Evolutionary conservation across 2,797 vertebrate genomes (phyloP).

Genomic region (Hippopotamyrus pictus): DNA sequence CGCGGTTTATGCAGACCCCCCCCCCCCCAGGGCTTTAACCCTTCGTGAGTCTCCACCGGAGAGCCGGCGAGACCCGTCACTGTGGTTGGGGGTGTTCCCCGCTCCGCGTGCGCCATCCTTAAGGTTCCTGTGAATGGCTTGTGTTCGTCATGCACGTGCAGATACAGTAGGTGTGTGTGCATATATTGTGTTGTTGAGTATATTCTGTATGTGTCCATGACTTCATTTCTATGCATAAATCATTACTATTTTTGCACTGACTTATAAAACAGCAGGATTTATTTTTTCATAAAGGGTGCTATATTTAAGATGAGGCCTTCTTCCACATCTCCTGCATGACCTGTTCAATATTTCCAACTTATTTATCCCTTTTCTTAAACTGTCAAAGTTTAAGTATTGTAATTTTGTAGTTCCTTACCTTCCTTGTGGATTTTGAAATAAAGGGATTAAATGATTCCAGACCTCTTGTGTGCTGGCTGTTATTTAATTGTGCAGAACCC

Average conservation of each 20-base stretch:
- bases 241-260: conserved; percentile 72
- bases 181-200: conserved; percentile 50
- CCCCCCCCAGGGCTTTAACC: conserved; percentile 1
- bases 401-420: conserved; percentile 63
- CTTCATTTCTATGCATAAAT: conserved; percentile 71
- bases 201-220: conserved; percentile 55
- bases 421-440: conserved; percentile 67
- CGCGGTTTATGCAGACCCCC: conserved; percentile 10
- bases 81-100: conserved; percentile 43
- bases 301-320: conserved; percentile 67
- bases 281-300: conserved; percentile 72
- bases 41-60: background rate
- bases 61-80: conserved; percentile 42
- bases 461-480: conserved; percentile 28
- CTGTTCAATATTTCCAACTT: conserved; percentile 55
- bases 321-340: conserved; percentile 69
- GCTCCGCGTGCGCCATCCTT: conserved; percentile 46
- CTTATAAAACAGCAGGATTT: conserved; percentile 57
- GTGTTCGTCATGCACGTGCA: conserved; percentile 47
- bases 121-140: conserved; percentile 41
- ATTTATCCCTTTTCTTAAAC: conserved; percentile 55
- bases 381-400: conserved; percentile 62
- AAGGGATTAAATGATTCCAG: conserved; percentile 35
- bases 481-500: conserved; percentile 28
- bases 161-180: conserved; percentile 52